Base-by-base conservation (phyloP, 2,888 invertebrate genomes). In the Caenorhabditis sp. region DNA sequence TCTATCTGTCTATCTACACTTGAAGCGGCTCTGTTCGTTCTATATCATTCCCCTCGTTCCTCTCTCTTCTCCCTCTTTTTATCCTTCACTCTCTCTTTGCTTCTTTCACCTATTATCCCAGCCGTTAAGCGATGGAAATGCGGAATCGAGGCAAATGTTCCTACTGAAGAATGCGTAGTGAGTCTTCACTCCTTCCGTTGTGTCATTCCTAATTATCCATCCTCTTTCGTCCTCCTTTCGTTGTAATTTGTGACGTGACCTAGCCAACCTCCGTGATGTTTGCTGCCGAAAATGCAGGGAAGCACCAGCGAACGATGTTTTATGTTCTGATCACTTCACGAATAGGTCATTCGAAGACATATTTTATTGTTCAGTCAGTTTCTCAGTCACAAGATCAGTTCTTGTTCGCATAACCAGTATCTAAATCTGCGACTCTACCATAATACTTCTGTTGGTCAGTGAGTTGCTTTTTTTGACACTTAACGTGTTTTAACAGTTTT, bases 151-250 rank as follows among this genome's bases (percentile, higher is more conserved):
- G 67, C 37, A 47, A 32, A 20, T 47, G 50, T 32, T 53, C 44
- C 55, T 51, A 61, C 67, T 53, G 32, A 68, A 61, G 61, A 76
- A 76, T 76, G 51, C 61, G 26, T 76, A 55, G 35, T 50, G 71
- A 51, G 51, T 35, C 35, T 20, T 51, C 28, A 28, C 47, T 24
- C 40, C 28, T 8, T 26, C 37, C 32, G 15, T 15, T 62, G 9
- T 62, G 37, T 53, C 53, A 8, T 32, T 62, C 37, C 65, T 22
- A 72, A 72, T 72, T 72, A 72, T 72, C 72, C 50, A 72, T 72
- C 72, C 58, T 53, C 35, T 60, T 24, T 9, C 32, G 32, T 32
- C 26, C 35, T 20, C 20, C 71, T 62, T 55, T 44, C 47, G 61
- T 53, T 55, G 56, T 51, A 64, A 32, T 64, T 72, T 15, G 64